These are phyloP conservation scores for Scaptomyza tumidula DNA, from an alignment of 2,888 invertebrate genomes.

Conservation along the genomic window DNA sequence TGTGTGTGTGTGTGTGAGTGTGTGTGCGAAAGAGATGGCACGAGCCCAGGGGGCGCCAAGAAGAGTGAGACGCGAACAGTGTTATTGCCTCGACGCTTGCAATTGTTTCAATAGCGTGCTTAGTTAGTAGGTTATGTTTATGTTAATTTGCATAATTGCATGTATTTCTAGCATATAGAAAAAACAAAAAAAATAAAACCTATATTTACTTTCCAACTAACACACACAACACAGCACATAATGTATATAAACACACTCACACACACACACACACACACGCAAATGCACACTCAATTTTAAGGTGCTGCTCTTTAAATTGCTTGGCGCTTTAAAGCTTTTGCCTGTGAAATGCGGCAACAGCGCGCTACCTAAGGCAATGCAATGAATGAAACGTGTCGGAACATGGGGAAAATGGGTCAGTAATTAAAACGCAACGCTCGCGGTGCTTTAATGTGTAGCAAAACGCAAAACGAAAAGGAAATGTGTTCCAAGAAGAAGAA, in stretches of 20 bases:
- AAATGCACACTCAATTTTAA: not conserved
- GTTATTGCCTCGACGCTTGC: conserved; percentile 43
- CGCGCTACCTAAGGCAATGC: conserved; percentile 20
- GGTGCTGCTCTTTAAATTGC: conserved; percentile 36
- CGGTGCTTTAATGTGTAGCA: conserved; percentile 44
- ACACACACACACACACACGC: conserved; percentile 8
- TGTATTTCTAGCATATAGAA: conserved; percentile 30
- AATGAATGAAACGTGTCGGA: conserved; percentile 44
- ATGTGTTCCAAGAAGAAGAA: not conserved
- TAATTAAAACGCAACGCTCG: conserved; percentile 65
- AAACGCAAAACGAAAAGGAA: conserved; percentile 17
- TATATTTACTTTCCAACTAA: conserved; percentile 35
- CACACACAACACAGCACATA: not conserved
- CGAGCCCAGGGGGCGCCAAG: conserved; percentile 6
- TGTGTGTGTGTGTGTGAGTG: conserved; percentile 40
- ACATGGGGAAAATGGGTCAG: conserved; percentile 66
- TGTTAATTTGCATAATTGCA: conserved; percentile 78
- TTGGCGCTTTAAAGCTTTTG: conserved; percentile 38
- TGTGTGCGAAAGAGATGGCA: conserved; percentile 18
- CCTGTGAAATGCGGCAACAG: conserved; percentile 62
- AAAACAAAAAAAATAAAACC: conserved; percentile 4
- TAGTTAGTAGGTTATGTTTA: conserved; percentile 81
- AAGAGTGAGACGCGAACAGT: conserved; percentile 15
- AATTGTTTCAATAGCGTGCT: conserved; percentile 77
- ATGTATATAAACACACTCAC: not conserved